phyloP scores from a whole-genome alignment of 23 tunicate species.

The Styela clava region DNA sequence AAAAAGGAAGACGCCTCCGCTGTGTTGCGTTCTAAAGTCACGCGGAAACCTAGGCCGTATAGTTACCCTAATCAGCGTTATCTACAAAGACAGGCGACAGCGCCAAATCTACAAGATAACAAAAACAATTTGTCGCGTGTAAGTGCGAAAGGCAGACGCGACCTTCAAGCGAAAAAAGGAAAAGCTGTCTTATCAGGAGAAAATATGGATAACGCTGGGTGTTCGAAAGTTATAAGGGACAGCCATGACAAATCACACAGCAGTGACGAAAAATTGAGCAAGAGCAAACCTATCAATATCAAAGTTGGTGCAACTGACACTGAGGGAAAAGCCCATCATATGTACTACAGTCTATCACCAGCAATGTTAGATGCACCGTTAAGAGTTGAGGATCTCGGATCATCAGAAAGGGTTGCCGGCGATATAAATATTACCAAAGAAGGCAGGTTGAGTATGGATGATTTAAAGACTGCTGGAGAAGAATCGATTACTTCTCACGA shows the following conservation, averaged over 20 bases:
- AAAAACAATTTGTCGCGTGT: not conserved
- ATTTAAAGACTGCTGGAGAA: not conserved
- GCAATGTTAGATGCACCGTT: constrained; percentile 18
- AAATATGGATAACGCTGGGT: not conserved
- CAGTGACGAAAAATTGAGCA: not conserved
- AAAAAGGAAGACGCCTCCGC: too few species aligned
- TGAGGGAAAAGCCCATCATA: constrained; percentile 21
- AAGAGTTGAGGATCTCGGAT: not conserved
- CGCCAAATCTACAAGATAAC: not conserved
- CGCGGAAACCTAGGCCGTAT: not conserved
- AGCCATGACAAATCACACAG: not conserved
- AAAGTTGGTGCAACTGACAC: not conserved
- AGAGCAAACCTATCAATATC: not conserved
- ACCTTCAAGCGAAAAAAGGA: not conserved
- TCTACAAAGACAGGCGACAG: not conserved
- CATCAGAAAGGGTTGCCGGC: not conserved
- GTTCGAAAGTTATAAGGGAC: not conserved
- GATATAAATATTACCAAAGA: not conserved
- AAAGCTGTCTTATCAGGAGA: not conserved
- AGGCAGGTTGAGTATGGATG: constrained; percentile 3
- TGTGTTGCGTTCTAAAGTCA: not conserved
- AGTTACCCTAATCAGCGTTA: constrained; percentile 4
- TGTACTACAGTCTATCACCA: constrained; percentile 70
- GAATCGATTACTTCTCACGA: not conserved
- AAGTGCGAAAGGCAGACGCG: not conserved